A percentile compares a stretch with the other conserved stretches of the same genome.
Evolutionary conservation across 2,888 invertebrate genomes (phyloP).

Genomic region (Molorchus minor): DNA sequence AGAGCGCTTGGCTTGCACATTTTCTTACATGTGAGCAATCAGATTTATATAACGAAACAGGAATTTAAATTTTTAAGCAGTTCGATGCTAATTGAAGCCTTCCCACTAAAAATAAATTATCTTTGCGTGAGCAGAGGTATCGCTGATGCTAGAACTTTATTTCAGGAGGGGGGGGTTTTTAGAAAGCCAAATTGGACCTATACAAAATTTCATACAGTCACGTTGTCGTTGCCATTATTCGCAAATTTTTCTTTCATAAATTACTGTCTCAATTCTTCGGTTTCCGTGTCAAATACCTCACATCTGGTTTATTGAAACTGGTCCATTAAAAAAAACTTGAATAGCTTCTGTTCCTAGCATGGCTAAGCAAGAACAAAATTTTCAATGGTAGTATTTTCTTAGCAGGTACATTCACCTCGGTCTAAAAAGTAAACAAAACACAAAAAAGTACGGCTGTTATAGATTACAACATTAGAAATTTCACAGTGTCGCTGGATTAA

Average conservation of each 20-base stretch:
- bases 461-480: neutral
- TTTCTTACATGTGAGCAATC: slow-evolving; percentile 43
- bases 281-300: too few relatives aligned
- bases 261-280: neutral
- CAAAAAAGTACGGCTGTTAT: neutral
- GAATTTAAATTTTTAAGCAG: slow-evolving; percentile 29
- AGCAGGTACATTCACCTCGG: neutral
- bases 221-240: too few relatives aligned
- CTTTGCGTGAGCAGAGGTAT: neutral
- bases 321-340: too few relatives aligned
- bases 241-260: too few relatives aligned
- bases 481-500: neutral
- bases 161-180: too few relatives aligned
- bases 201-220: too few relatives aligned
- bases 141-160: too few relatives aligned
- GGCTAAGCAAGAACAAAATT: neutral
- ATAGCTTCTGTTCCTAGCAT: neutral
- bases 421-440: neutral
- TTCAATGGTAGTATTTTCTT: neutral
- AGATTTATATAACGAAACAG: slow-evolving; percentile 35
- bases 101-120: neutral
- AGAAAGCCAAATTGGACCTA: too few relatives aligned
- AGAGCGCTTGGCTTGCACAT: slow-evolving; percentile 35
- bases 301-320: too few relatives aligned
- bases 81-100: slow-evolving; percentile 21